Conservation (phyloP, 2,113 vertebrate species). For the Lophochroa leadbeateri region DNA sequence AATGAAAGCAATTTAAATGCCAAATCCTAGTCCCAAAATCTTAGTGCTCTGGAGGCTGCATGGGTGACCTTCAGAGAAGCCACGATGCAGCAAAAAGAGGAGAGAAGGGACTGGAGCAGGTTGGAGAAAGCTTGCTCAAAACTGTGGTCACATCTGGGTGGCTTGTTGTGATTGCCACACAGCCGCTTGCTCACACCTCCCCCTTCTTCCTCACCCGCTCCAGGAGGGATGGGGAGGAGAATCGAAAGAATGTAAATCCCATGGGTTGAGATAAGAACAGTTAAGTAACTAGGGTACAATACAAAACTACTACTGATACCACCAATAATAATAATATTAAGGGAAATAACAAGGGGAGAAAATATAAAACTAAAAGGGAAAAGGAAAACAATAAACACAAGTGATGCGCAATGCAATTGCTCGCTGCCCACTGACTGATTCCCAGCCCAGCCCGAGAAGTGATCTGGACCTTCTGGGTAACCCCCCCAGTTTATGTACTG, state of each 20-base stretch:
- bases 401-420: background rate
- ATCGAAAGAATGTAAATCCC: background rate
- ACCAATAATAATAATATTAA: background rate
- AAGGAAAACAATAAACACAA: background rate
- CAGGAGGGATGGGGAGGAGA: background rate
- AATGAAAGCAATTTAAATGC: background rate
- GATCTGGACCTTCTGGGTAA: background rate
- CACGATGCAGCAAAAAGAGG: background rate
- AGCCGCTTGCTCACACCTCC: background rate
- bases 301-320: background rate
- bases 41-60: background rate
- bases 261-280: background rate
- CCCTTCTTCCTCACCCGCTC: background rate
- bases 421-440: background rate
- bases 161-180: background rate
- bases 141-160: background rate
- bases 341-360: background rate
- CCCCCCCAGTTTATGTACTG: background rate
- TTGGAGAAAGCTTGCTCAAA: background rate
- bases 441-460: background rate
- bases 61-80: background rate
- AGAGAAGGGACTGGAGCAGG: background rate
- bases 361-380: background rate
- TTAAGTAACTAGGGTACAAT: background rate
- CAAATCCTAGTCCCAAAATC: background rate